Evolutionary conservation across 2,888 invertebrate genomes (phyloP).

Genomic region (Meteorus cinctellus): DNA sequence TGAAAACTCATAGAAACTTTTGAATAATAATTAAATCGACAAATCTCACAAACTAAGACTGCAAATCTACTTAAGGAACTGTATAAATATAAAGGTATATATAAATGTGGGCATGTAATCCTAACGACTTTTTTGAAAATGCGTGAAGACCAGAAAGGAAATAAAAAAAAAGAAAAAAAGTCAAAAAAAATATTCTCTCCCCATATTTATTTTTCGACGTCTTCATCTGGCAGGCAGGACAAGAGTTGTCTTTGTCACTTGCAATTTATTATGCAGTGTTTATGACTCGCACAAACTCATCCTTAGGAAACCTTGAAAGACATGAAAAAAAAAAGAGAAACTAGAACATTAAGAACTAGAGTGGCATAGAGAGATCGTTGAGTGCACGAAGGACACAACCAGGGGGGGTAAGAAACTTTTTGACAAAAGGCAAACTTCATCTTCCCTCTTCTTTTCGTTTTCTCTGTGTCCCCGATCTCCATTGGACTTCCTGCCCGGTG

Average conservation of each 20-base stretch:
- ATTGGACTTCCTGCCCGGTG: slow-evolving; percentile 47
- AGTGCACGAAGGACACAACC: slow-evolving; percentile 28
- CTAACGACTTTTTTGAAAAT: slow-evolving; percentile 19
- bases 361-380: slow-evolving; percentile 20
- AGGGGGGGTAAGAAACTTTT: slow-evolving; percentile 40
- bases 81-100: not conserved
- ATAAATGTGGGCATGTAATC: not conserved
- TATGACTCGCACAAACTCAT: slow-evolving; percentile 16
- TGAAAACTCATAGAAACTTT: slow-evolving; percentile 31
- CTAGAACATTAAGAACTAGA: slow-evolving; percentile 22
- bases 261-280: slow-evolving; percentile 12
- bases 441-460: not conserved
- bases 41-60: slow-evolving; percentile 17
- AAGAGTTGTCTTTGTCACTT: not conserved
- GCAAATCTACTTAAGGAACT: slow-evolving; percentile 14
- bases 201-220: not conserved
- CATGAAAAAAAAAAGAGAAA: not conserved
- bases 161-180: slow-evolving; percentile 6
- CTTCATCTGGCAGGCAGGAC: slow-evolving; percentile 10
- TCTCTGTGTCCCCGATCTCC: not conserved
- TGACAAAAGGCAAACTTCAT: slow-evolving; percentile 46
- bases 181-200: not conserved
- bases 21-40: slow-evolving; percentile 44
- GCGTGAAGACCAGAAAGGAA: slow-evolving; percentile 24
- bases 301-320: not conserved